These are phyloP conservation scores for Lithophane ornitopus DNA, from an alignment of 2,888 invertebrate genomes.

Conservation along the genomic window DNA sequence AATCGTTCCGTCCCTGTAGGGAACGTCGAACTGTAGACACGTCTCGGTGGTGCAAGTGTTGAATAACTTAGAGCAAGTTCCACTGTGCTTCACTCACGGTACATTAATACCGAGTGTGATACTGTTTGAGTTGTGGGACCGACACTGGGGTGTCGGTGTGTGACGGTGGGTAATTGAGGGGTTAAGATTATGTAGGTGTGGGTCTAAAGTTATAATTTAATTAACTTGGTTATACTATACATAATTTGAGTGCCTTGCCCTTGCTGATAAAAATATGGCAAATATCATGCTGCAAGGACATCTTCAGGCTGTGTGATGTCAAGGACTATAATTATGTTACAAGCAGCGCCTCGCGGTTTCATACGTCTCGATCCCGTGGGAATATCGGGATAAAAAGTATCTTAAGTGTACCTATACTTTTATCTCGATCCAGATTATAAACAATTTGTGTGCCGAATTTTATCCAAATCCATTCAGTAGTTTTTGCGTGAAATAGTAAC, in stretches of 20 bases:
- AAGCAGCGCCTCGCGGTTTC: too few relatives aligned
- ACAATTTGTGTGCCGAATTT: too few relatives aligned
- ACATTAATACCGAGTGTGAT: slow-evolving; percentile 61
- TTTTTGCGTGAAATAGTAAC: too few relatives aligned
- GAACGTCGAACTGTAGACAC: slow-evolving; percentile 62
- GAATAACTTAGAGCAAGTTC: slow-evolving; percentile 66
- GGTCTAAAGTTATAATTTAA: neutral
- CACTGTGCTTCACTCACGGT: slow-evolving; percentile 48
- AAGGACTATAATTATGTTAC: too few relatives aligned
- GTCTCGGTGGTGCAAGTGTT: slow-evolving; percentile 56
- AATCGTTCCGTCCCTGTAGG: slow-evolving; percentile 45
- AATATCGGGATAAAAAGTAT: too few relatives aligned
- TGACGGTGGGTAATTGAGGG: slow-evolving; percentile 3
- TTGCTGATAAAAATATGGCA: neutral
- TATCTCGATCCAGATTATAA: too few relatives aligned
- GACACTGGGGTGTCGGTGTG: neutral
- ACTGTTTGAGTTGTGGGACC: slow-evolving; percentile 49
- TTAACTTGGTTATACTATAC: neutral
- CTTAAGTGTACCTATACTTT: too few relatives aligned
- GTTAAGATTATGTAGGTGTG: slow-evolving; percentile 19
- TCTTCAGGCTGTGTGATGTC: neutral
- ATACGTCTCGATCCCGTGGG: too few relatives aligned
- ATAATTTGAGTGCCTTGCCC: too few relatives aligned
- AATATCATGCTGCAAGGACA: neutral
- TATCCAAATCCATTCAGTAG: too few relatives aligned